These are phyloP conservation scores for Tyria jacobaeae DNA, from an alignment of 2,888 invertebrate species.

Conservation along the genomic window DNA sequence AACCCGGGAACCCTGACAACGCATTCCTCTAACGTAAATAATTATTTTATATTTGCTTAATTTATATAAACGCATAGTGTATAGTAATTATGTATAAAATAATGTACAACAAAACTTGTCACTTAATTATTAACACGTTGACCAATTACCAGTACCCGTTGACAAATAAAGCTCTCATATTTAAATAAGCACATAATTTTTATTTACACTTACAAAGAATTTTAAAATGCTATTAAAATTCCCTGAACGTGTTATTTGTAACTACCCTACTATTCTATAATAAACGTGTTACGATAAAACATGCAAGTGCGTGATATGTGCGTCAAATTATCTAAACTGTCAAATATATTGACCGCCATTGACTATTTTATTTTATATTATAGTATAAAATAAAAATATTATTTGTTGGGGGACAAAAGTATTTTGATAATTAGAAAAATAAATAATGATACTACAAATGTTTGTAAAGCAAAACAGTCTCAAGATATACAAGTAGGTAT, in stretches of 20 bases:
- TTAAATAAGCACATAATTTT: slow-evolving; percentile 21
- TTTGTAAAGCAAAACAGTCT: background rate
- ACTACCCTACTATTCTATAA: slow-evolving; percentile 35
- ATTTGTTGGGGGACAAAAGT: slow-evolving; percentile 30
- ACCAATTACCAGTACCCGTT: background rate
- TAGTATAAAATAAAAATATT: slow-evolving; percentile 31
- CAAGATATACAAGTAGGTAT: no score
- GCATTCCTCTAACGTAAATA: no score
- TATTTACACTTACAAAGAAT: slow-evolving; percentile 27
- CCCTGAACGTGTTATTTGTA: slow-evolving; percentile 14
- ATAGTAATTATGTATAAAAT: no score
- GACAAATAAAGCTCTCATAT: slow-evolving; percentile 31
- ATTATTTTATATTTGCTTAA: no score
- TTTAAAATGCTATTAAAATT: slow-evolving; percentile 19
- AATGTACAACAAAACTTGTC: no score
- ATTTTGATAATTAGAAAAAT: slow-evolving; percentile 3
- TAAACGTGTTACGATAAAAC: slow-evolving; percentile 51
- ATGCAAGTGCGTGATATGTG: slow-evolving; percentile 74
- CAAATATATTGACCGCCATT: slow-evolving; percentile 42
- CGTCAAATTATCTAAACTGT: slow-evolving; percentile 49
- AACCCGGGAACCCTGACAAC: no score
- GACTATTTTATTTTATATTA: slow-evolving; percentile 26
- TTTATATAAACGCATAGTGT: no score
- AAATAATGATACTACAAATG: background rate
- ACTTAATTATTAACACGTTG: no score